Evolutionary conservation across 2,113 vertebrate species (phyloP).

Genomic region (Elaphurus davidianus): DNA sequence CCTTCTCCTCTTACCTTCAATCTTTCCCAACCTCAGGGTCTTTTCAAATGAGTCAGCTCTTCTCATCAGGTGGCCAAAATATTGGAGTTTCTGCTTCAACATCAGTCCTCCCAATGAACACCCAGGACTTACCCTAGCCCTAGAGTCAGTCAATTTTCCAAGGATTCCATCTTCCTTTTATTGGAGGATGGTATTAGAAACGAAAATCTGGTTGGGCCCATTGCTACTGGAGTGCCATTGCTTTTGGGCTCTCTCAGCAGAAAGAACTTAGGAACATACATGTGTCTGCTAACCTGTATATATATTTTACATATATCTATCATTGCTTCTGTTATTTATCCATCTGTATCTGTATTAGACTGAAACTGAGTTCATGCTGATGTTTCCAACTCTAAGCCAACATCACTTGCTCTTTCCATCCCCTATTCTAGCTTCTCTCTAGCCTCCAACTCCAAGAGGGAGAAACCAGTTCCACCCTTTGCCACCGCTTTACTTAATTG

Average conservation of each 20-base stretch:
- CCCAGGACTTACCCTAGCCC: not conserved
- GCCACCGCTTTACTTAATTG: not conserved
- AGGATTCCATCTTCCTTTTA: not conserved
- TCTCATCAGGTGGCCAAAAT: no score
- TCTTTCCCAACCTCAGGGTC: no score
- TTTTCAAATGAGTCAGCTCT: no score
- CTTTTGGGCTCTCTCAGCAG: not conserved
- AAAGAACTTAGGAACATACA: not conserved
- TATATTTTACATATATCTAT: accelerated
- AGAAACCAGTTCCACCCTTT: not conserved
- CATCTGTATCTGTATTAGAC: not conserved
- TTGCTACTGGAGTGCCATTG: not conserved
- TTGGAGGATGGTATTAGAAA: not conserved
- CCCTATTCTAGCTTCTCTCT: not conserved
- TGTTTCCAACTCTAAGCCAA: not conserved
- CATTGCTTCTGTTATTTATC: not conserved
- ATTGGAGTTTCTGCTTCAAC: no score
- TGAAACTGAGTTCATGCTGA: not conserved
- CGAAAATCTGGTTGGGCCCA: not conserved
- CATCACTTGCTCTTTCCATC: not conserved
- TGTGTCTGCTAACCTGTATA: not conserved
- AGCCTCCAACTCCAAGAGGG: not conserved
- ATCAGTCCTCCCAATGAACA: no score
- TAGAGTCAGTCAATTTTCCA: not conserved
- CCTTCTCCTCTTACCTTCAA: no score